Evolutionary conservation across 2,888 invertebrate genomes (phyloP).

Genomic region (Spodoptera littoralis): DNA sequence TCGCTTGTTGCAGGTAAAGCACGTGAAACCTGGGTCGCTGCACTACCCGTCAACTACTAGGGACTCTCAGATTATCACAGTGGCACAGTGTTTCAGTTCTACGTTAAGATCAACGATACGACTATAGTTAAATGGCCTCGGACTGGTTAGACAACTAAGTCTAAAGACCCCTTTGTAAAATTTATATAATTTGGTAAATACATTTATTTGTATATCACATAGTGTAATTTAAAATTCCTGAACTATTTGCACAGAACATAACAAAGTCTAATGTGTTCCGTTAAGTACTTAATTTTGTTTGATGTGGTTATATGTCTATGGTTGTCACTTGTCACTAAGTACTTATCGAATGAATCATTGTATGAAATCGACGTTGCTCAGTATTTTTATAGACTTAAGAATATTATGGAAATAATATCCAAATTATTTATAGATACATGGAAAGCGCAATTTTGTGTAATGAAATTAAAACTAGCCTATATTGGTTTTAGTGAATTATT

Average conservation of each 20-base stretch:
- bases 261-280: constrained; percentile 73
- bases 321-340: constrained; percentile 73
- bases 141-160: constrained; percentile 67
- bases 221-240: constrained; percentile 74
- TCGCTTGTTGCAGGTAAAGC: constrained; percentile 85
- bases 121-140: constrained; percentile 64
- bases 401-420: constrained; percentile 77
- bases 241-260: constrained; percentile 77
- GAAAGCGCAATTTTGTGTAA: constrained; percentile 74
- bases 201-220: constrained; percentile 76
- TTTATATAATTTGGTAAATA: constrained; percentile 72
- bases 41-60: constrained; percentile 65
- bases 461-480: constrained; percentile 66
- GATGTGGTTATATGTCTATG: constrained; percentile 71
- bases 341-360: constrained; percentile 73
- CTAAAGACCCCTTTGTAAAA: constrained; percentile 67
- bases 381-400: constrained; percentile 87
- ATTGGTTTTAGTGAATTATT: constrained; percentile 73
- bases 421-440: constrained; percentile 80
- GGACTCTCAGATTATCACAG: constrained; percentile 73
- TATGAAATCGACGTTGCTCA: constrained; percentile 86
- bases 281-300: constrained; percentile 72
- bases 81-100: constrained; percentile 80
- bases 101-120: constrained; percentile 61
- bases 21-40: constrained; percentile 80